Conservation (phyloP, 2,113 vertebrate genomes). For the Rhagologus leucostigma region DNA sequence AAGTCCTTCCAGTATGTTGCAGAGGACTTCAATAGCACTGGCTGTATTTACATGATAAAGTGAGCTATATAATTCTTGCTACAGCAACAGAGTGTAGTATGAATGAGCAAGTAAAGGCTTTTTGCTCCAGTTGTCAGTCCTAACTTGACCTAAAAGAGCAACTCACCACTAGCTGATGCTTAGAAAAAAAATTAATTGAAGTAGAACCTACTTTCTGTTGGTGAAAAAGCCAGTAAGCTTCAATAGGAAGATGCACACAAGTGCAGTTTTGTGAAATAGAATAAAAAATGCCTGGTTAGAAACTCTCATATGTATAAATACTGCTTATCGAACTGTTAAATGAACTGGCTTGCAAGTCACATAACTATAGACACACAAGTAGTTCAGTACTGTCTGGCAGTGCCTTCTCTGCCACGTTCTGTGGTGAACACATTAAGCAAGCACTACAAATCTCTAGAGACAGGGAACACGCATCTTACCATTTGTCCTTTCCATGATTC, state of each 20-base stretch:
- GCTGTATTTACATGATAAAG: background rate
- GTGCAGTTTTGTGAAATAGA: background rate
- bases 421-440: background rate
- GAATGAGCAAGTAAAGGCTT: background rate
- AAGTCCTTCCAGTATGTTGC: background rate
- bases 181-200: background rate
- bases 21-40: background rate
- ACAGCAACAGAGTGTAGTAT: background rate
- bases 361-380: background rate
- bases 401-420: background rate
- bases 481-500: background rate
- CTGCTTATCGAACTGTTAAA: background rate
- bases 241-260: background rate
- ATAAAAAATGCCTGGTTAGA: background rate
- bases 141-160: background rate
- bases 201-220: background rate
- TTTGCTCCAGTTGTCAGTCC: background rate
- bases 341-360: background rate
- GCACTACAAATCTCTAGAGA: background rate
- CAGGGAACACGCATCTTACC: background rate
- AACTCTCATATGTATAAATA: background rate
- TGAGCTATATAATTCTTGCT: background rate
- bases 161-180: background rate
- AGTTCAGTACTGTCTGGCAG: background rate
- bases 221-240: background rate